Conservation (phyloP, 2,797 vertebrate species). For the Cossypha niveicapilla region DNA sequence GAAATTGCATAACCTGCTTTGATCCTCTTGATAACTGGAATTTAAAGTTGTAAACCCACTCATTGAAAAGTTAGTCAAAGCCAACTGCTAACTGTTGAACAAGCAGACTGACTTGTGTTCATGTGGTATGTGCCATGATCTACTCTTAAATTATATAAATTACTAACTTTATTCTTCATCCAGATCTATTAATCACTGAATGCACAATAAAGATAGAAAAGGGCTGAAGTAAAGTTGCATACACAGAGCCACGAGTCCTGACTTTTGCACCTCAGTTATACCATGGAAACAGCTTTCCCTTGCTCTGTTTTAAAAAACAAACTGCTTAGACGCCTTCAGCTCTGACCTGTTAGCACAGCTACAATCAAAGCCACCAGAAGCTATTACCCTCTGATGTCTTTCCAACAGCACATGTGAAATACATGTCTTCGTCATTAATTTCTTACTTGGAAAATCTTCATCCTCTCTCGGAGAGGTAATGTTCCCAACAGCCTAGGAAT, state of each 20-base stretch:
- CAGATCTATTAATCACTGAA: background rate
- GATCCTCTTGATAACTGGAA: slow-evolving; percentile 25
- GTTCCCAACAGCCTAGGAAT: background rate
- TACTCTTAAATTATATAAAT: background rate
- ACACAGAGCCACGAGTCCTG: fast-evolving
- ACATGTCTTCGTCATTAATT: fast-evolving
- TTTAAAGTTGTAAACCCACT: slow-evolving; percentile 2
- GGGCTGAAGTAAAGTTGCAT: background rate
- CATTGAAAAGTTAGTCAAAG: background rate
- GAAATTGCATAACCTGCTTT: slow-evolving; percentile 41
- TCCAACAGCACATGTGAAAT: background rate
- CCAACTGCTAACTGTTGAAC: background rate
- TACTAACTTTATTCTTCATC: background rate
- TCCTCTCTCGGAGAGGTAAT: background rate
- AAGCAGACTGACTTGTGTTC: background rate
- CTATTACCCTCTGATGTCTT: background rate
- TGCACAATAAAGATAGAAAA: background rate
- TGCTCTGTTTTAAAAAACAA: background rate
- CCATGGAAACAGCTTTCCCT: background rate
- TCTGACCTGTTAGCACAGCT: background rate
- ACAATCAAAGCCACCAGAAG: background rate
- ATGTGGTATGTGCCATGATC: background rate
- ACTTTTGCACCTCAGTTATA: background rate
- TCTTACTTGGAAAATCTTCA: background rate
- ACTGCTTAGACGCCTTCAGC: background rate